Base-by-base conservation (phyloP, 1,140 invertebrate genomes). In the Trichonephila inaurata region DNA sequence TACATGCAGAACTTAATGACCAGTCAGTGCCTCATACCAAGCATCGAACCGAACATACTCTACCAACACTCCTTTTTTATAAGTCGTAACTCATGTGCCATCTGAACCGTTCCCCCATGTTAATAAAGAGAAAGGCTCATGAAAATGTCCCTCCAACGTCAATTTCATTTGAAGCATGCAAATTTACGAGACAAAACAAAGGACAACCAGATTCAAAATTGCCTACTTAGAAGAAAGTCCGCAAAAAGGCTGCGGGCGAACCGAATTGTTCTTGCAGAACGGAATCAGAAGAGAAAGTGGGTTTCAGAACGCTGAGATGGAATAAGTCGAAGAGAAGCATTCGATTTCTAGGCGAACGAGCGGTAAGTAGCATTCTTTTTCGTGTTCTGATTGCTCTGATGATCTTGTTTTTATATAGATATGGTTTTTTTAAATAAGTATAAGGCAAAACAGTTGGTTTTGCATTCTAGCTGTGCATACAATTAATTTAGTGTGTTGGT, bases 121-220 rank as follows among this genome's bases (percentile, higher is more conserved):
- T 85, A 85, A 85, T 85, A 58, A 85, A 24, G 82, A 21, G 44
- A 58, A 85, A 85, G 19, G 24, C 14, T 60, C 28, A 12, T 44
- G 33, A 82, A 51, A 82, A 51, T 82, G 81, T 82, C 40, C 16
- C n/a, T 10, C 14, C 19, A 6, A 85, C 44, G 82, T 51, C 58
- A 87, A 64, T 62, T 87, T 87, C 61, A 40, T 62, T 40, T 58
- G 64, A 69, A 40, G 87, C 87, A 89, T 89, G 66, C 87, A 72
- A 72, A 89, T 89, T 89, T 89, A 89, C 66, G 87, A 89, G 28
- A 24, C 87, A 72, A 66, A 89, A 89, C 87, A 89, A 89, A 89
- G 51, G 87, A 89, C 40, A 44, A 2, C 18, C 28, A 14, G 87
- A 89, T 72, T 89, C 16, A 19, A 64, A 89, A 89, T 89, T 72